Base-by-base conservation (phyloP, 2,888 invertebrate genomes). In the Hirtodrosophila alboralis region DNA sequence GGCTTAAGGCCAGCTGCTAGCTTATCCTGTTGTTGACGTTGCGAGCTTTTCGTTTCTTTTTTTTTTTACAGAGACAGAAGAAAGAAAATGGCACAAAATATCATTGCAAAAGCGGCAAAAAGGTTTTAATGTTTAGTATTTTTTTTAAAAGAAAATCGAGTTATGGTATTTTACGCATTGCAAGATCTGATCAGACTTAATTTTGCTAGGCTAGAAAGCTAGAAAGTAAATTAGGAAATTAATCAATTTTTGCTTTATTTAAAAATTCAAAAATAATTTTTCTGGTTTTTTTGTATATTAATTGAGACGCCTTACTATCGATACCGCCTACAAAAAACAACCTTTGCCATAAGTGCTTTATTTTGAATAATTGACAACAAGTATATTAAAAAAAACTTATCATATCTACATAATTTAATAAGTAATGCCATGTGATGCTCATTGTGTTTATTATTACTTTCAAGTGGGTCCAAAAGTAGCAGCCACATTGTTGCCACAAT, bases 1-100 rank as follows among this genome's bases (percentile, higher is more conserved):
- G 45, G 59, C 73, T 79, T 45, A 54, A 31, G 49, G 52, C 47
- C 81, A 80, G 77, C 74, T 76, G 54, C 43, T 52, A 49, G 62
- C 56, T 77, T 58, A 40, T 34, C 30, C 34, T 30, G 51, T 30
- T 63, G 54, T 38, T 61, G 61, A 43, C 21, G 28, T 41, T 57
- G 27, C 34, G 10, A 47, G 38, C 28, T 34, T 36, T 37, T 48
- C 36, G n/a, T 41, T 36, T 37, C 37, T 34, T 12, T 45, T 12
- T 38, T 27, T 47, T 33, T 9, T 8, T 1, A 3, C 9, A 14
- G 14, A 18, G 8, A 23, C 7, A 23, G 5, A 18, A 18, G 1
- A 23, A 26, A 10, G 26, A 18, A 27, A 23, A 12, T n/a, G n/a
- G n/a, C n/a, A 28, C 14, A 31, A 30, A n/a, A 13, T n/a, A n/a